Percentiles rank a stretch among this genome's conserved stretches.
phyloP scores from a whole-genome alignment of 2,113 vertebrate genomes.

The Ptilorrhoa leucosticta region DNA sequence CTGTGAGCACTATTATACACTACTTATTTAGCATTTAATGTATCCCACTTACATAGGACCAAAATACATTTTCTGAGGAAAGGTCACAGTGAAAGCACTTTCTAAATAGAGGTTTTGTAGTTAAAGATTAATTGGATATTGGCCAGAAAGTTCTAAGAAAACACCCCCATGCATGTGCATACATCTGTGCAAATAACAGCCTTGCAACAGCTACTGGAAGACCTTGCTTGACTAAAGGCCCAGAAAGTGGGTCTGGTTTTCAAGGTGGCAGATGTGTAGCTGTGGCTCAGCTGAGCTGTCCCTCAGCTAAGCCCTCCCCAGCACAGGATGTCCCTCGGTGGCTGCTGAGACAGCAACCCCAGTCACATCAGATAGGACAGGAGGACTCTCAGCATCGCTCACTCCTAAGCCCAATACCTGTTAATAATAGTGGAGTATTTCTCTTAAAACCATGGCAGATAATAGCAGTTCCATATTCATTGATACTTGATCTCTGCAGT shows the following conservation, averaged over 20 bases:
- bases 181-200: not conserved
- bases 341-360: not conserved
- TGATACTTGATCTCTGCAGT: not conserved
- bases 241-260: not conserved
- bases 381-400: not conserved
- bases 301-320: not conserved
- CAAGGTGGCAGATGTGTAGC: not conserved
- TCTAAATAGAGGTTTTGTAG: not conserved
- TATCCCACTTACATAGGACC: not conserved
- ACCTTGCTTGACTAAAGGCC: not conserved
- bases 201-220: not conserved
- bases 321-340: not conserved
- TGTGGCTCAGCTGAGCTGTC: not conserved
- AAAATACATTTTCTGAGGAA: not conserved
- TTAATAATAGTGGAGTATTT: not conserved
- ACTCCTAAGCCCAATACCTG: not conserved
- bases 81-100: not conserved
- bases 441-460: not conserved
- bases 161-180: not conserved
- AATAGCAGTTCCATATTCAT: not conserved
- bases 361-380: rapidly evolving
- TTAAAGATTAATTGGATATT: not conserved
- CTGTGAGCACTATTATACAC: not conserved
- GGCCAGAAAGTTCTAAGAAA: not conserved
- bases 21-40: not conserved